A percentile compares a stretch with the other conserved stretches of the same genome.
phyloP scores from a whole-genome alignment of 2,797 vertebrate genomes.

The Epinephelus coioides region DNA sequence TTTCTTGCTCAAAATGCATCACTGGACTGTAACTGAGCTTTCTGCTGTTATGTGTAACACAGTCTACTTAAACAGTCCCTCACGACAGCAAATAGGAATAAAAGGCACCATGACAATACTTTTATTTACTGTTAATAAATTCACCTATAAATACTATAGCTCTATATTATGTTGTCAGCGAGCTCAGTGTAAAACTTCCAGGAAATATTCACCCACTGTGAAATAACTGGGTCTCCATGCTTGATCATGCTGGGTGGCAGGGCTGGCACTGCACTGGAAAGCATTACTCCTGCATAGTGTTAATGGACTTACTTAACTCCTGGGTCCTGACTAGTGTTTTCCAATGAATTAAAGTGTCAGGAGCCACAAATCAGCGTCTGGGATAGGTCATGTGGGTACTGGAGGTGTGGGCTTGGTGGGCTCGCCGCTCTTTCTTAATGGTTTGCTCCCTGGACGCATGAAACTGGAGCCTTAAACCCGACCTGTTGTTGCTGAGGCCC shows the following conservation, averaged over 20 bases:
- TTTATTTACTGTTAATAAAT: slow-evolving; percentile 45
- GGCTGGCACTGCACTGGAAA: slow-evolving; percentile 77
- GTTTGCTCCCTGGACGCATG: slow-evolving; percentile 86
- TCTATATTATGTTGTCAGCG: slow-evolving; percentile 59
- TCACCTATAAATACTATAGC: slow-evolving; percentile 10
- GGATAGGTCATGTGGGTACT: slow-evolving; percentile 72
- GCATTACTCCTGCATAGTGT: slow-evolving; percentile 81
- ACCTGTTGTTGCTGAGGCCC: slow-evolving; percentile 69
- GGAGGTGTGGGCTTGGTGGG: slow-evolving; percentile 65
- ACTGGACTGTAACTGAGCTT: not conserved
- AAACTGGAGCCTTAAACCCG: slow-evolving; percentile 80
- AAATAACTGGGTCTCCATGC: slow-evolving; percentile 55
- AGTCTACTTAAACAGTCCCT: not conserved
- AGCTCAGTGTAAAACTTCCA: slow-evolving; percentile 55
- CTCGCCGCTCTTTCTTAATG: slow-evolving; percentile 85
- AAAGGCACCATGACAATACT: slow-evolving; percentile 3
- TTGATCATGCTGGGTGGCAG: slow-evolving; percentile 80
- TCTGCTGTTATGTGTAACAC: not conserved
- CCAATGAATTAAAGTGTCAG: slow-evolving; percentile 87
- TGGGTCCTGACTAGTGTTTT: slow-evolving; percentile 85
- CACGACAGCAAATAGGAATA: not conserved
- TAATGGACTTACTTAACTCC: slow-evolving; percentile 87
- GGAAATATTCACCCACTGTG: slow-evolving; percentile 70
- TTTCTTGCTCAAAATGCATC: not conserved
- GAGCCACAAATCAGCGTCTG: slow-evolving; percentile 82